Evolutionary conservation across 2,888 invertebrate species (phyloP).

Genomic region (Tetragonisca angustula): DNA sequence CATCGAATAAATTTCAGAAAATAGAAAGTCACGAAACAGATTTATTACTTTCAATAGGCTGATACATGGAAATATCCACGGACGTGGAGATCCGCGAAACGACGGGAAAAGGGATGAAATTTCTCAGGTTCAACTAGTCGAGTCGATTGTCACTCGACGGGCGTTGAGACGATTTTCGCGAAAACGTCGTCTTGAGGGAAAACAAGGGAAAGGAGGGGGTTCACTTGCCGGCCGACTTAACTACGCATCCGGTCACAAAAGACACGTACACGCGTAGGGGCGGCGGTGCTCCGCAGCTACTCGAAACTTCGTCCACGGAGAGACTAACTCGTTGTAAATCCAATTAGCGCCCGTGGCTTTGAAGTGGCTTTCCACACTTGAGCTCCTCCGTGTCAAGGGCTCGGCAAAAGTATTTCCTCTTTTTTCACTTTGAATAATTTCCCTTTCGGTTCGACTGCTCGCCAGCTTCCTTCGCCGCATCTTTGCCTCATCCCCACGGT

Average conservation of each 20-base stretch:
- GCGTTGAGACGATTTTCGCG: not conserved
- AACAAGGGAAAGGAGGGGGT: conserved; percentile 36
- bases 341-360: conserved; percentile 79
- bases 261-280: conserved; percentile 50
- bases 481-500: conserved; percentile 25
- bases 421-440: conserved; percentile 68
- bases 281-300: conserved; percentile 64
- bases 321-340: conserved; percentile 79
- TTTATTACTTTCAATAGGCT: not conserved
- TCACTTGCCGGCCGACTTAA: conserved; percentile 59
- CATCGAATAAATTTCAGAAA: not conserved
- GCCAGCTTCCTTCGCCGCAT: conserved; percentile 31
- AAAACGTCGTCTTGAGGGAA: not conserved
- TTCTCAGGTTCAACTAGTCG: not conserved
- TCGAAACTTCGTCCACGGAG: conserved; percentile 73
- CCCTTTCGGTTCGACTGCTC: conserved; percentile 62
- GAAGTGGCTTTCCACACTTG: conserved; percentile 75
- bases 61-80: not conserved
- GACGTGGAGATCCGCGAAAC: not conserved
- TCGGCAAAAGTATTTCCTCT: conserved; percentile 66
- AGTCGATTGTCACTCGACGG: not conserved
- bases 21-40: not conserved
- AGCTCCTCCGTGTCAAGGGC: conserved; percentile 73
- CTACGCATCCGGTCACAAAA: conserved; percentile 49
- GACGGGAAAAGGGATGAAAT: not conserved